phyloP scores from a whole-genome alignment of 1,140 invertebrate species.

The Temnothorax longispinosus region DNA sequence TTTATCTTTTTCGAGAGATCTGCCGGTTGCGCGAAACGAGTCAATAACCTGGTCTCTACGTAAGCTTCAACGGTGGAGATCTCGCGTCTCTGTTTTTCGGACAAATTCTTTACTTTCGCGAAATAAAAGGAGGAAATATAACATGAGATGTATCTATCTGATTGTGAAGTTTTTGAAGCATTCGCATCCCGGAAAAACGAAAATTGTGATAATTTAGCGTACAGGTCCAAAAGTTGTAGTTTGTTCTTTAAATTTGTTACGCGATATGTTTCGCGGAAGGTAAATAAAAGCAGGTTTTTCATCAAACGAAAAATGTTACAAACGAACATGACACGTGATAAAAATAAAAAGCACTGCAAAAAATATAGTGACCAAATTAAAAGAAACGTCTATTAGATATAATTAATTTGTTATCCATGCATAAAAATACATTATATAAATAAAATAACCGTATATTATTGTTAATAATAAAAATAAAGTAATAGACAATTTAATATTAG shows the following conservation, averaged over 20 bases:
- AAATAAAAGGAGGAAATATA: slow-evolving; percentile 26
- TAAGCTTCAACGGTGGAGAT: slow-evolving; percentile 37
- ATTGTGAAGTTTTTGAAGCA: slow-evolving; percentile 51
- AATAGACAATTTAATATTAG: not conserved
- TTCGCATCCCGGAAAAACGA: slow-evolving; percentile 11
- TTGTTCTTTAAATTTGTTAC: slow-evolving; percentile 49
- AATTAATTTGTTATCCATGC: not conserved
- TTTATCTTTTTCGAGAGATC: slow-evolving; percentile 42
- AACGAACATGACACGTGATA: not conserved
- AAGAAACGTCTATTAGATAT: not conserved
- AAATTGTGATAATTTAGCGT: slow-evolving; percentile 25
- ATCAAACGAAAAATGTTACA: slow-evolving; percentile 8
- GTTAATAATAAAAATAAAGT: not conserved
- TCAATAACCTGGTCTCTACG: slow-evolving; percentile 37
- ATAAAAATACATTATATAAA: not conserved
- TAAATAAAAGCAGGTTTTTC: slow-evolving; percentile 9
- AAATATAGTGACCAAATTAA: not conserved
- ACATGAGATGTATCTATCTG: slow-evolving; percentile 26
- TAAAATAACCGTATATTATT: not conserved
- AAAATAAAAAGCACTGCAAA: not conserved
- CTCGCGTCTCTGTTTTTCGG: slow-evolving; percentile 3
- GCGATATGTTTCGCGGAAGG: slow-evolving; percentile 1
- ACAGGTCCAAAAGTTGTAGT: slow-evolving; percentile 8
- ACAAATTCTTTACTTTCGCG: slow-evolving; percentile 21
- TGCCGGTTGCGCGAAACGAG: slow-evolving; percentile 27